phyloP scores from a whole-genome alignment of 2,888 invertebrate genomes.

The Parnassius smintheus region DNA sequence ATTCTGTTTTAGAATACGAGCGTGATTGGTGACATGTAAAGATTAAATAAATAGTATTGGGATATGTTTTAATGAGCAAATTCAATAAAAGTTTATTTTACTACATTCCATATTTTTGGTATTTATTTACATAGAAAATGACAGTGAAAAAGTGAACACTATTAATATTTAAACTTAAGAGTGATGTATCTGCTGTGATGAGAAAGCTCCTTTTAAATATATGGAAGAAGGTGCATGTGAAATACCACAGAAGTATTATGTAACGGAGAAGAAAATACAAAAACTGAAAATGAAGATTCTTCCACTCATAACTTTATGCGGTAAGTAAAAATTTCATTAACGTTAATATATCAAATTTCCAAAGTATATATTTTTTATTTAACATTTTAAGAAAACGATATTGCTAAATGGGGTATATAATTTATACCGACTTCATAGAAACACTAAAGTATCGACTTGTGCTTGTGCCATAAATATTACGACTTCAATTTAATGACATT shows the following conservation, averaged over 20 bases:
- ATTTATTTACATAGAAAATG: no score
- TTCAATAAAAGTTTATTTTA: neutral
- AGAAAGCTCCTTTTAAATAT: slow-evolving; percentile 5
- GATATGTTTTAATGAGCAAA: neutral
- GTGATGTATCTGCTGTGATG: slow-evolving; percentile 23
- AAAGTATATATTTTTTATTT: no score
- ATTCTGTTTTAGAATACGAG: slow-evolving; percentile 58
- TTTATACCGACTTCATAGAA: no score
- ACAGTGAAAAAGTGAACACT: slow-evolving; percentile 10
- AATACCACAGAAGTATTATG: slow-evolving; percentile 22
- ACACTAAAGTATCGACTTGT: no score
- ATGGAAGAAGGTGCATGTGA: slow-evolving; percentile 21
- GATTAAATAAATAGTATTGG: slow-evolving; percentile 30
- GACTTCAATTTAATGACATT: no score
- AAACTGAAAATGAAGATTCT: slow-evolving; percentile 65
- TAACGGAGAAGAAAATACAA: slow-evolving; percentile 33
- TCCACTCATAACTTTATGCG: slow-evolving; percentile 62
- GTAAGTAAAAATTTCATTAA: slow-evolving; percentile 48
- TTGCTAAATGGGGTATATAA: no score
- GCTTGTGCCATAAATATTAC: no score
- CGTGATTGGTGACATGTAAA: slow-evolving; percentile 60
- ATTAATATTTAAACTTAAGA: neutral
- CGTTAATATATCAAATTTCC: no score
- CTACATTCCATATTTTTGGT: no score
- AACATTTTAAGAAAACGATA: no score